These are phyloP conservation scores for Lepidurus packardi DNA, from an alignment of 1,140 invertebrate species.

Conservation along the genomic window DNA sequence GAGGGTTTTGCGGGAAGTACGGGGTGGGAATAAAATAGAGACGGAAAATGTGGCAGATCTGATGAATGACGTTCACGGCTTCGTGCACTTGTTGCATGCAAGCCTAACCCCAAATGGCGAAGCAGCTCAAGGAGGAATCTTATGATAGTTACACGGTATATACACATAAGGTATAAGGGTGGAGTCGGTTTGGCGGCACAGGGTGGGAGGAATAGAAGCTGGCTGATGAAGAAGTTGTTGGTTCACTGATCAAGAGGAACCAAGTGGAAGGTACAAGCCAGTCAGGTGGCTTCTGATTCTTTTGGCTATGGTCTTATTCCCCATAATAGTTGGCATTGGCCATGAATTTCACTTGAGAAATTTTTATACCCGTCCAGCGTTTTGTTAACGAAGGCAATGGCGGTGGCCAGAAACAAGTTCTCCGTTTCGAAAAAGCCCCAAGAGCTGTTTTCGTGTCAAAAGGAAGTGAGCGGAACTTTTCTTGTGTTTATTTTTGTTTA, in stretches of 20 bases:
- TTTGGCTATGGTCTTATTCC: neutral
- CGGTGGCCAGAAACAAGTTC: neutral
- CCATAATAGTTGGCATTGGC: neutral
- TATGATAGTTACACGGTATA: neutral
- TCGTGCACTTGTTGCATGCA: slow-evolving; percentile 12
- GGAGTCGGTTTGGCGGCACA: neutral
- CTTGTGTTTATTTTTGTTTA: no score
- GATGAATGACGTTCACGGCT: slow-evolving; percentile 11
- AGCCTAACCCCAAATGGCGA: neutral
- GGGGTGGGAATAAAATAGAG: neutral
- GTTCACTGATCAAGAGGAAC: slow-evolving; percentile 9
- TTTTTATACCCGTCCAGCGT: neutral
- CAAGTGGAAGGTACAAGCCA: neutral
- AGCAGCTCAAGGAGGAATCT: neutral
- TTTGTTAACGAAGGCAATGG: neutral
- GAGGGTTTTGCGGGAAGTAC: neutral
- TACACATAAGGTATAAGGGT: slow-evolving; percentile 2
- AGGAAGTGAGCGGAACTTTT: no score
- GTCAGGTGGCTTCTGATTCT: neutral
- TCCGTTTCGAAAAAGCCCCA: neutral
- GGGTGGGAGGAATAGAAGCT: neutral
- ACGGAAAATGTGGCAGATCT: neutral
- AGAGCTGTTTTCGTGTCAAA: neutral
- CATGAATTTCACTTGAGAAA: neutral
- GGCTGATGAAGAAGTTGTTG: slow-evolving; percentile 7